Evolutionary conservation across 2,888 invertebrate species (phyloP).

Genomic region (Drosophila vallismaia): DNA sequence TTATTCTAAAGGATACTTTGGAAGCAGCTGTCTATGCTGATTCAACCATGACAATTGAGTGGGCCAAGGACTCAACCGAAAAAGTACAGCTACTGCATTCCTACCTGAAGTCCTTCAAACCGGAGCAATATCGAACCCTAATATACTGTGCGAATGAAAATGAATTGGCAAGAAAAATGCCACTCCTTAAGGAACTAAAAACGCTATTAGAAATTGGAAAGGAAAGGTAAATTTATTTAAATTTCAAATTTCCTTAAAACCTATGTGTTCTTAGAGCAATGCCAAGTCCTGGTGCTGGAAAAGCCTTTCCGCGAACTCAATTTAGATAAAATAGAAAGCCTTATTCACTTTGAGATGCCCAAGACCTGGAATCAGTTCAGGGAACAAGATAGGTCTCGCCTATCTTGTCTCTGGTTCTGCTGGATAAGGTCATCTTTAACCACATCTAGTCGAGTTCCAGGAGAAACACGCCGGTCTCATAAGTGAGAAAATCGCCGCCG

Average conservation of each 20-base stretch:
- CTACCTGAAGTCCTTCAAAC: neutral
- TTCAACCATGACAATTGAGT: neutral
- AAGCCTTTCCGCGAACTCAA: neutral
- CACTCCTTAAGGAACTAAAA: neutral
- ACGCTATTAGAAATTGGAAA: neutral
- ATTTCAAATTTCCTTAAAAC: neutral
- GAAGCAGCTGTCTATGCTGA: neutral
- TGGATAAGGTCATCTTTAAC: neutral
- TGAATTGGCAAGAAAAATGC: neutral
- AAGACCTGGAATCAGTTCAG: neutral
- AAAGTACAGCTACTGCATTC: neutral
- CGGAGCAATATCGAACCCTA: neutral
- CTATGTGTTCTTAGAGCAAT: neutral
- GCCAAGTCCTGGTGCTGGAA: neutral
- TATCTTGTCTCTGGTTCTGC: neutral
- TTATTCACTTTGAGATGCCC: neutral
- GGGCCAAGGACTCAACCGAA: neutral
- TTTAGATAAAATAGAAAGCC: neutral
- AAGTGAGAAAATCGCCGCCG: constrained; percentile 2
- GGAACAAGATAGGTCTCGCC: neutral
- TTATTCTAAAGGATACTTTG: neutral
- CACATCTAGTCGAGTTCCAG: neutral
- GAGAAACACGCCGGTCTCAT: neutral
- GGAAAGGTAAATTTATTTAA: neutral
- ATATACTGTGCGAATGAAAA: neutral